Evolutionary conservation across 2,797 vertebrate genomes (phyloP), one percentile per base, ranked within the genome.

Genomic region (Otus scops): DNA sequence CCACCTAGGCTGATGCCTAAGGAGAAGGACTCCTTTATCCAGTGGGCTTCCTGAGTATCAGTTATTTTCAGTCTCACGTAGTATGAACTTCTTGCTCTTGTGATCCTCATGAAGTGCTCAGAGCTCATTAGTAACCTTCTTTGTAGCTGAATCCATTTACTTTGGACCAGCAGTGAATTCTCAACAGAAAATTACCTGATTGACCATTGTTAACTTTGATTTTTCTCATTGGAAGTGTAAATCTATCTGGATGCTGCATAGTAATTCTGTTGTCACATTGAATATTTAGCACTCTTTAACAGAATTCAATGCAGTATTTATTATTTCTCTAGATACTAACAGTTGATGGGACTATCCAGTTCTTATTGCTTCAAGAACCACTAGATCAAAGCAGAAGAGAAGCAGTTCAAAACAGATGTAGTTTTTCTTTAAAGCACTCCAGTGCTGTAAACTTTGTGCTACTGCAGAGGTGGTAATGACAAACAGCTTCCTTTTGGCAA

Each of bases 401-500:
- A 63, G 61, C 45, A 41, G 59, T 39, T 91, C 48, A 64, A 73
- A 82, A 56, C 36, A 73, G 93, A 75, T 53, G 60, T 23, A 57
- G 70, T 38, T 94, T 94, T 85, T 90, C 64, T 83, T 92, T 71
- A 79, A 71, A 88, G 30, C 65, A 41, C 32, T 88, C n/a, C 34
- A n/a, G 36, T 61, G 64, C 78, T 86, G 30, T 24, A 61, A 88
- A 77, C 38, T 65, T 81, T 23, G 27, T 68, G 53, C 68, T 90
- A 71, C 48, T 78, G 65, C 68, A 68, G 89, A 67, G 69, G 38
- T 85, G 36, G 59, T 39, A 48, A 43, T 83, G 91, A 93, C 61
- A 92, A 97, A 68, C 50, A 85, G 32, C 70, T 91, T 89, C 81
- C 76, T 85, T 85, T 94, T 89, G 77, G 85, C 91, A 71, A 86